Percentiles rank a stretch among this genome's conserved stretches.
Evolutionary conservation across 1,140 invertebrate genomes (phyloP).

Genomic region (Bombus terrestris): DNA sequence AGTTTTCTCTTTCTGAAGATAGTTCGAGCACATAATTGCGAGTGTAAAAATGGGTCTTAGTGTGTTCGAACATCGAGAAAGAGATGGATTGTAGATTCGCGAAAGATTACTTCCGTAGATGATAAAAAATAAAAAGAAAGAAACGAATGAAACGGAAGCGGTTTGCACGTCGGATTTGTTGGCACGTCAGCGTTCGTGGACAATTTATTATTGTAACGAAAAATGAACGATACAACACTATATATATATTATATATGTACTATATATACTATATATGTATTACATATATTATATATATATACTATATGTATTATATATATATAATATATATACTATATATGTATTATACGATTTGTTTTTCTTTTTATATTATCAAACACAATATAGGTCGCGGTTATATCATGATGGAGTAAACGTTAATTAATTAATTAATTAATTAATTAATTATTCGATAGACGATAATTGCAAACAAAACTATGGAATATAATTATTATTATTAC

Average conservation of each 20-base stretch:
- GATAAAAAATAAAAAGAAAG: background rate
- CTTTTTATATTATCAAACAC: constrained; percentile 64
- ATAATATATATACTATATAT: constrained; percentile 36
- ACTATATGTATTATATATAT: too few relatives aligned
- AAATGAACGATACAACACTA: constrained; percentile 69
- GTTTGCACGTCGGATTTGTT: constrained; percentile 45
- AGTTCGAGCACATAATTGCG: background rate
- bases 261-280: too few relatives aligned
- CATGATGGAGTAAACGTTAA: constrained; percentile 54
- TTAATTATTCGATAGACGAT: constrained; percentile 66
- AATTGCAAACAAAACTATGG: constrained; percentile 67
- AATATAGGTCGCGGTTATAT: constrained; percentile 60
- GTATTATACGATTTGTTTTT: constrained; percentile 67
- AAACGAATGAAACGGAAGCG: background rate
- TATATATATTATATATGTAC: constrained; percentile 43
- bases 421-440: constrained; percentile 11
- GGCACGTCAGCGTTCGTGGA: constrained; percentile 68
- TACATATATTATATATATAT: too few relatives aligned
- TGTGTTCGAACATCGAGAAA: background rate
- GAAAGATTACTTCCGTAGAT: background rate
- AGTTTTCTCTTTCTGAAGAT: background rate
- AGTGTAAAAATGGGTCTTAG: constrained; percentile 29
- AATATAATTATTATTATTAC: constrained; percentile 68
- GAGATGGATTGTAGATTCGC: background rate
- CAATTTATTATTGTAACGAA: constrained; percentile 75